A percentile compares a stretch with the other conserved stretches of the same genome.
Evolutionary conservation across 2,113 vertebrate genomes (phyloP).

Genomic region (Coptodon bakossiorum): DNA sequence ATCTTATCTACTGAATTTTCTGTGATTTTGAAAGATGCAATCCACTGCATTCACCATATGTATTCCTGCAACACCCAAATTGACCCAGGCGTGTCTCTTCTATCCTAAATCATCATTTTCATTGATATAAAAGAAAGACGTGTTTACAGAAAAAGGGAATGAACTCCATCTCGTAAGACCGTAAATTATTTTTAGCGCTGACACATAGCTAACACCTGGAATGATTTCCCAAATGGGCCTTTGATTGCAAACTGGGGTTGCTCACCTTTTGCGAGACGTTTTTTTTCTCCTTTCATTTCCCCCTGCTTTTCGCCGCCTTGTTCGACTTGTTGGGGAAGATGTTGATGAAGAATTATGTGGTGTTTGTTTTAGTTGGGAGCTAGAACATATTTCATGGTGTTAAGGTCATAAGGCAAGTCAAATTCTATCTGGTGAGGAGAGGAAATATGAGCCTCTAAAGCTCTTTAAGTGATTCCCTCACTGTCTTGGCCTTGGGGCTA

Average conservation of each 20-base stretch:
- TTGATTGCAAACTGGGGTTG: not conserved
- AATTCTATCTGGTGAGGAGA: slow-evolving; percentile 51
- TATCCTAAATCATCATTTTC: not conserved
- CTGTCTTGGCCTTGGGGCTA: slow-evolving; percentile 52
- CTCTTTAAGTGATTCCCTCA: slow-evolving; percentile 63
- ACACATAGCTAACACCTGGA: slow-evolving; percentile 33
- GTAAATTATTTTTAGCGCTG: slow-evolving; percentile 48
- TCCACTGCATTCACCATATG: not conserved
- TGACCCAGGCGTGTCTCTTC: not conserved
- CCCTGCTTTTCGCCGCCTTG: not conserved
- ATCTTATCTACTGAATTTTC: not conserved
- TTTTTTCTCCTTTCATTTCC: not conserved
- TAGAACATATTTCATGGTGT: slow-evolving; percentile 66
- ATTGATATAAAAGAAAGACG: slow-evolving; percentile 1
- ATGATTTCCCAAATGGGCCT: not conserved
- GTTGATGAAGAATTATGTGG: slow-evolving; percentile 69
- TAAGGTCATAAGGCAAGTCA: slow-evolving; percentile 53
- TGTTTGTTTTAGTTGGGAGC: slow-evolving; percentile 73
- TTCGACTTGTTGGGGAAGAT: slow-evolving; percentile 43
- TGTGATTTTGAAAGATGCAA: not conserved
- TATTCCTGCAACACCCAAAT: not conserved
- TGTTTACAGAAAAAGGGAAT: slow-evolving; percentile 34
- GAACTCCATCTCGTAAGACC: slow-evolving; percentile 16
- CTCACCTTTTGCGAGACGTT: not conserved
- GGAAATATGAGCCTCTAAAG: slow-evolving; percentile 66